phyloP scores from a whole-genome alignment of 2,797 vertebrate genomes.

The Heteromormyrus szaboi region DNA sequence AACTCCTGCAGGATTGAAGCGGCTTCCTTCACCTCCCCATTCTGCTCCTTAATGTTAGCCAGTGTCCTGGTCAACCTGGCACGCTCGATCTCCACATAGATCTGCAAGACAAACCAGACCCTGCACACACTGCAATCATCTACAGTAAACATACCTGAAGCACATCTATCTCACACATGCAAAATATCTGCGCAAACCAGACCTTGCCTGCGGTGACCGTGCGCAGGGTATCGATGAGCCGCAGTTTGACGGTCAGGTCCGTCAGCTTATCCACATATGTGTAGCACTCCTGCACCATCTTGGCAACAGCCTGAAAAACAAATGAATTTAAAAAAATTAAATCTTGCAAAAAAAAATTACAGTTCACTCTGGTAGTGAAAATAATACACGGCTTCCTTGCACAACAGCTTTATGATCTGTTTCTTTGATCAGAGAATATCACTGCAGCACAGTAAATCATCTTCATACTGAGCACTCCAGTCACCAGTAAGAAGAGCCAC shows the following conservation, averaged over 20 bases:
- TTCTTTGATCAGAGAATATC: neutral
- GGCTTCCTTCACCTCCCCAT: constrained; percentile 88
- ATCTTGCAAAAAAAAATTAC: neutral
- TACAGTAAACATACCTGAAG: neutral
- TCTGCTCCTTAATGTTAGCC: constrained; percentile 88
- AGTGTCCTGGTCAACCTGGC: constrained; percentile 90
- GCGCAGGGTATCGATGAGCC: constrained; percentile 88
- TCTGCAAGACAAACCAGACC: constrained; percentile 57
- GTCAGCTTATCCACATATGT: constrained; percentile 82
- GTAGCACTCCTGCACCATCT: constrained; percentile 98
- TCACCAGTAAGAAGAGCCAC: neutral
- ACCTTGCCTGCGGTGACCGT: constrained; percentile 98
- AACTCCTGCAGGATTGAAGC: constrained; percentile 90
- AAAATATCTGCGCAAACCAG: constrained; percentile 27
- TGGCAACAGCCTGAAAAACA: constrained; percentile 83
- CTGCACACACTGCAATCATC: neutral
- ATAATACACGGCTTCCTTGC: neutral
- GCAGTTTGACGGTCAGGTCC: constrained; percentile 84
- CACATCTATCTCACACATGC: neutral
- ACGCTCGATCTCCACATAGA: constrained; percentile 96
- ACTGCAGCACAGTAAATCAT: neutral
- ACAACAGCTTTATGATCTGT: neutral
- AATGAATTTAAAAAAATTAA: neutral
- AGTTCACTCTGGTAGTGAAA: neutral
- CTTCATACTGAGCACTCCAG: neutral